phyloP scores from a whole-genome alignment of 2,888 invertebrate genomes.

The Xestia rhomboidea region DNA sequence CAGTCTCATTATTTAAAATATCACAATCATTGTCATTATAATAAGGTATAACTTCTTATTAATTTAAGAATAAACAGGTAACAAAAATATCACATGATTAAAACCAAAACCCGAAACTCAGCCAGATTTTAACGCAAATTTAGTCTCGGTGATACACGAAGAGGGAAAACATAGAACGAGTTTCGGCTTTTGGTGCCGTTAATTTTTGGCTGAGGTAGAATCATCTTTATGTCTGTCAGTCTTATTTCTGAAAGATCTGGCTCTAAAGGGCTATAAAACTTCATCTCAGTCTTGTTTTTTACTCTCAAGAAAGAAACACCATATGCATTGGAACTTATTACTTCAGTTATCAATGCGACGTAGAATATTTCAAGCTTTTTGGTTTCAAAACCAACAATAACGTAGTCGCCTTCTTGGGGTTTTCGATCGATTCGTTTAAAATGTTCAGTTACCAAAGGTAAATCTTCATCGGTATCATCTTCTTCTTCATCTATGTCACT shows the following conservation, averaged over 20 bases:
- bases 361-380: too few relatives aligned
- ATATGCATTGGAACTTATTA: too few relatives aligned
- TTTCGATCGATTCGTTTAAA: too few relatives aligned
- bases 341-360: too few relatives aligned
- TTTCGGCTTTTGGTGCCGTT: constrained; percentile 5
- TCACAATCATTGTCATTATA: background rate
- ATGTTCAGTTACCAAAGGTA: too few relatives aligned
- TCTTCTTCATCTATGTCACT: too few relatives aligned
- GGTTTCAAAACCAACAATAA: too few relatives aligned
- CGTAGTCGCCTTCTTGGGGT: too few relatives aligned
- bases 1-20: too few relatives aligned
- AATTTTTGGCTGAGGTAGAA: constrained; percentile 10
- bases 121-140: background rate
- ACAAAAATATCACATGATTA: background rate
- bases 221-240: constrained; percentile 11
- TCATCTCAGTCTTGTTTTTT: constrained; percentile 4
- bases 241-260: constrained; percentile 15
- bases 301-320: too few relatives aligned
- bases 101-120: background rate
- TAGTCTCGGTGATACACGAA: background rate
- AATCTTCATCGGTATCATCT: too few relatives aligned
- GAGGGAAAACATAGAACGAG: constrained; percentile 8
- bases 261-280: constrained; percentile 10
- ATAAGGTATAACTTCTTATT: background rate
- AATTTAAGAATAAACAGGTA: background rate